Evolutionary conservation across 2,888 invertebrate genomes (phyloP), one percentile per base, ranked within the genome.

Genomic region (Andricus quercusramuli): DNA sequence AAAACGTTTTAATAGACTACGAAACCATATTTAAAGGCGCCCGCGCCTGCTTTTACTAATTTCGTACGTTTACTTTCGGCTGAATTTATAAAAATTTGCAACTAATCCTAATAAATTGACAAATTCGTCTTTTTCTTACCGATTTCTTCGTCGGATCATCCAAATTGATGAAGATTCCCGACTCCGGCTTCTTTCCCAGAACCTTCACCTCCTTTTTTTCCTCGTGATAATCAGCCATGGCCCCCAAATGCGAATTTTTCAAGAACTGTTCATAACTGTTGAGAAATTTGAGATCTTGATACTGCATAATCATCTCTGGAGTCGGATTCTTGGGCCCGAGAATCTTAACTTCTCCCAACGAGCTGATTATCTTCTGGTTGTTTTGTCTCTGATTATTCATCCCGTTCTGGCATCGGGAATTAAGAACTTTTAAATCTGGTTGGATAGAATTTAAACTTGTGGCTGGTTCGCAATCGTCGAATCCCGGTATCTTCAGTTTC

Each of bases 161-260:
- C 56, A 88, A 84, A 79, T 88, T 85, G 79, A 86, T 87, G 20
- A 87, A 85, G 64, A 88, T 88, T 29, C 88, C 87, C 5, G 87
- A 85, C 13, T 89, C 90, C 37, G 89, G 77, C 78, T 88, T 92
- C 78, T 89, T 90, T 6, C 90, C 91, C 25, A 91, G 85, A 22
- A 90, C 86, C 77, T 89, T 91, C n/a, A 91, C 87, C 70, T 91
- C 91, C 78, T 89, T 90, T 47, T 88, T 88, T 44, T 83, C 85
- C 2, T 79, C 85, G 17, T 83, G 84, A 25, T 82, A 79, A 22
- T 83, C 84, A 29, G 85, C 77, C 51, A 84, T 82, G n/a, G 76
- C 78, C 15, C 77, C 70, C 80, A 80, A 85, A 70, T 80, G 77
- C 8, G 83, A 41, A 44, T 80, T 86, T 76, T 90, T 90, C 3